phyloP scores from a whole-genome alignment of 2,888 invertebrate species.

The Drosophila macrothrix region DNA sequence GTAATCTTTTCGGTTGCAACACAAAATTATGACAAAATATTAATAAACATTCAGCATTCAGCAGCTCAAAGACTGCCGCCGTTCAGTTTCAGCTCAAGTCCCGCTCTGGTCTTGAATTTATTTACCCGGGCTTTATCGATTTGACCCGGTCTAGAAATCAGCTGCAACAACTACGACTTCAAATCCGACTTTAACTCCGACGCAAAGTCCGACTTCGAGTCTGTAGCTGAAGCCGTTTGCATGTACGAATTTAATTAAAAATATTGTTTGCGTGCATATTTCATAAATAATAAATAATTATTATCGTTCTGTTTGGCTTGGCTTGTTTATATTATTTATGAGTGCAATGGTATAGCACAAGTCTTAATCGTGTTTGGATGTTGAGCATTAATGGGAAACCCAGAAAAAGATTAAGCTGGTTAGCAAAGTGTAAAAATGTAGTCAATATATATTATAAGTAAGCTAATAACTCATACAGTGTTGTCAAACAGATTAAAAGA shows the following conservation, averaged over 20 bases:
- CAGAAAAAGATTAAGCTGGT: slow-evolving; percentile 5
- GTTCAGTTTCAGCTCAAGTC: slow-evolving; percentile 9
- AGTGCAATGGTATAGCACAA: slow-evolving; percentile 45
- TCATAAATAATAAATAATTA: slow-evolving; percentile 78
- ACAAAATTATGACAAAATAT: slow-evolving; percentile 77
- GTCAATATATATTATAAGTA: slow-evolving; percentile 1
- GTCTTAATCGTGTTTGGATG: slow-evolving; percentile 68
- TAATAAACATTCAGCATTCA: slow-evolving; percentile 64
- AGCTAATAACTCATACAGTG: neutral
- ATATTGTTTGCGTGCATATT: slow-evolving; percentile 75
- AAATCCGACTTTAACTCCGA: slow-evolving; percentile 11
- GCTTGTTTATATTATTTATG: slow-evolving; percentile 75
- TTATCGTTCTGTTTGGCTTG: slow-evolving; percentile 55
- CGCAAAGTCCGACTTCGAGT: slow-evolving; percentile 21
- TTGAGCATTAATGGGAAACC: slow-evolving; percentile 41
- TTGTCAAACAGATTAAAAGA: neutral
- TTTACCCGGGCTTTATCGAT: slow-evolving; percentile 68
- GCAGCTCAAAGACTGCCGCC: slow-evolving; percentile 63
- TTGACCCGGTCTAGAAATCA: slow-evolving; percentile 66
- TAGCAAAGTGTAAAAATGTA: slow-evolving; percentile 14
- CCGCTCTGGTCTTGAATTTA: slow-evolving; percentile 57
- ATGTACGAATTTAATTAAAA: slow-evolving; percentile 81
- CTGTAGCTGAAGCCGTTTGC: slow-evolving; percentile 52
- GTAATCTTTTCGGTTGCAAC: slow-evolving; percentile 62
- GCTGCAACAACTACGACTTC: slow-evolving; percentile 18